phyloP scores from a whole-genome alignment of 2,797 vertebrate species.

The Channallabes apus region DNA sequence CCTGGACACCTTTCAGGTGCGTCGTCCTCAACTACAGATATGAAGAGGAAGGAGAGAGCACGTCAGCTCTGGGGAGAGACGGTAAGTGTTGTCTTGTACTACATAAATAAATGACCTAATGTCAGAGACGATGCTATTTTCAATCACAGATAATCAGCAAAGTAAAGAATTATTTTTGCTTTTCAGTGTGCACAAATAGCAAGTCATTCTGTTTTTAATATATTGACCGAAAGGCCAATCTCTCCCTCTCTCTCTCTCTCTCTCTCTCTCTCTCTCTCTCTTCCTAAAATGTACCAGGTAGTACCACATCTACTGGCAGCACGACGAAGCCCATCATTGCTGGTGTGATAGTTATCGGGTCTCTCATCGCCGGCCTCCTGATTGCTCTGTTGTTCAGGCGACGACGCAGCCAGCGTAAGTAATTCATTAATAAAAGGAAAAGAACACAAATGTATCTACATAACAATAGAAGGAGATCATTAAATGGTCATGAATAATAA shows the following conservation, averaged over 20 bases:
- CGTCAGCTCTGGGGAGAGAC: accelerated
- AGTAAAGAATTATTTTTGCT: not conserved
- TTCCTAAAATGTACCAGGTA: not conserved
- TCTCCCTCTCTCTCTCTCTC: not conserved
- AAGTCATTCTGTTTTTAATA: not conserved
- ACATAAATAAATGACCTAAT: not conserved
- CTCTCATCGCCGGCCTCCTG: slow-evolving; percentile 10
- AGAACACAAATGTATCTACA: not conserved
- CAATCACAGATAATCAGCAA: not conserved
- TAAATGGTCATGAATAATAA: not conserved
- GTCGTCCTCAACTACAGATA: too few relatives aligned
- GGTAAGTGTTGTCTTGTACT: too few relatives aligned
- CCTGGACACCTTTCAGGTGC: too few relatives aligned
- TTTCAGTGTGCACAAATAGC: not conserved
- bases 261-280: not conserved
- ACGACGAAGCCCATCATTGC: not conserved
- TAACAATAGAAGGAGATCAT: not conserved
- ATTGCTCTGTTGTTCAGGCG: not conserved
- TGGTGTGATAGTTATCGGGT: not conserved
- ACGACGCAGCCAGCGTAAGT: not conserved
- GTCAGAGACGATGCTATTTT: not conserved
- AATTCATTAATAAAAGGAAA: not conserved
- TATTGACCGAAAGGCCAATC: too few relatives aligned
- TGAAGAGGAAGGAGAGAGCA: too few relatives aligned
- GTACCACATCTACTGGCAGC: accelerated